Evolutionary conservation across 2,888 invertebrate genomes (phyloP).

Genomic region (Eubasilissa splendida): DNA sequence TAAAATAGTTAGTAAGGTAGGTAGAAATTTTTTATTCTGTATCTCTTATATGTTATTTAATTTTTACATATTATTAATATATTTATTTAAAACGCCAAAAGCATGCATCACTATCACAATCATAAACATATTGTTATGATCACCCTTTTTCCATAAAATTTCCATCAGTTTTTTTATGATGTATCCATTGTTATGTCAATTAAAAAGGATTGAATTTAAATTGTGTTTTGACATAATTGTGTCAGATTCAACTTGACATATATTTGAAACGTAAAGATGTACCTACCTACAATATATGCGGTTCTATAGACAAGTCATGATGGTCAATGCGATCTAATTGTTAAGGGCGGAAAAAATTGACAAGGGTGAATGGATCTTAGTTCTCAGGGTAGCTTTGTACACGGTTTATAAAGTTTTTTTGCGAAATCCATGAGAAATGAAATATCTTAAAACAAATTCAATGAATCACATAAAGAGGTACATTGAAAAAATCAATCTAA

Average conservation of each 20-base stretch:
- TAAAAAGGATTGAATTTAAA: slow-evolving; percentile 11
- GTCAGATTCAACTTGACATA: neutral
- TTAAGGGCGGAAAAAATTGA: neutral
- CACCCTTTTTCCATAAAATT: neutral
- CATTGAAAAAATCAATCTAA: no score
- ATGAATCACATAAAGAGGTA: no score
- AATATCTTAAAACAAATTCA: no score
- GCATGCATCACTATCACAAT: no score
- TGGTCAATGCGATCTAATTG: slow-evolving; percentile 33
- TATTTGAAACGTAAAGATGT: neutral
- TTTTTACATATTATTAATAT: no score
- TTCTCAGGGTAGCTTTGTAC: slow-evolving; percentile 13
- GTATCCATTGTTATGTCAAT: slow-evolving; percentile 1
- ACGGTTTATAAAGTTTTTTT: slow-evolving; percentile 6
- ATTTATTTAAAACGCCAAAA: no score
- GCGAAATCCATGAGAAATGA: slow-evolving; percentile 5
- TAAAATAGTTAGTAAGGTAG: no score
- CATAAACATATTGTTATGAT: no score
- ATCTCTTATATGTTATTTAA: no score
- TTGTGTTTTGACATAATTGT: slow-evolving; percentile 29
- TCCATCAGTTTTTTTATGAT: neutral
- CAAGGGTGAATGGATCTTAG: slow-evolving; percentile 7
- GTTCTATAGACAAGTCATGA: slow-evolving; percentile 5
- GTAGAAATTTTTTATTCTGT: no score
- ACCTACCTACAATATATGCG: neutral